phyloP scores from a whole-genome alignment of 2,888 invertebrate genomes.

The Parnassius mnemosyne region DNA sequence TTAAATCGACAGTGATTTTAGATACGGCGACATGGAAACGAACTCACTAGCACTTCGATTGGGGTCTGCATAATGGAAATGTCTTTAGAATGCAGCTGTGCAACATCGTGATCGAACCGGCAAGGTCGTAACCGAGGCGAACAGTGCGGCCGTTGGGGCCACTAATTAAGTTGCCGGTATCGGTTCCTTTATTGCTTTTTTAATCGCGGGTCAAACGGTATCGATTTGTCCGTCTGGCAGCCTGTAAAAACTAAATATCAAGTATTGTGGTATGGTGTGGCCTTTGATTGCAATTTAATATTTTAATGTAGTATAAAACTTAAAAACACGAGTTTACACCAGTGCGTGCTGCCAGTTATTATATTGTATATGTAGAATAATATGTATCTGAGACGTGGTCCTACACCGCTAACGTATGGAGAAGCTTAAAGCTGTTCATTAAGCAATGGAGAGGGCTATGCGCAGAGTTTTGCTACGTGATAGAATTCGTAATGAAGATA shows the following conservation, averaged over 20 bases:
- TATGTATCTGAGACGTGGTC: no score
- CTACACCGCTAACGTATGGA: no score
- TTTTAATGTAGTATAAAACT: no score
- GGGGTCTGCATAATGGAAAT: conserved; percentile 26
- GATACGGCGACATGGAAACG: conserved; percentile 6
- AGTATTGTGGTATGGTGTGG: not conserved
- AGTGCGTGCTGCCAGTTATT: no score
- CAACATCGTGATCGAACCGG: conserved; percentile 52
- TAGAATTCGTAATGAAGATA: no score
- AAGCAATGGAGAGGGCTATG: no score
- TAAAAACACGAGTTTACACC: no score
- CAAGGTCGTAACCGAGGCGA: conserved; percentile 46
- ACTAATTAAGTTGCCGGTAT: conserved; percentile 40
- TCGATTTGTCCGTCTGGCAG: not conserved
- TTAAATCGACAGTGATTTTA: conserved; percentile 1
- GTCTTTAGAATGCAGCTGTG: conserved; percentile 48
- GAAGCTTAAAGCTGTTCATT: no score
- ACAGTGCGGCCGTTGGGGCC: conserved; percentile 49
- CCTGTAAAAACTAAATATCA: conserved; percentile 12
- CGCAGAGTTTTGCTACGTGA: no score
- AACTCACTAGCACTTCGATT: conserved; percentile 1
- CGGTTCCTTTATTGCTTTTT: conserved; percentile 9
- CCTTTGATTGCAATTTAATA: no score
- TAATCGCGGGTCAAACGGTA: not conserved
- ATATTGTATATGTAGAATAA: no score